A percentile compares a stretch with the other conserved stretches of the same genome.
These are phyloP conservation scores for Phoebastria nigripes DNA, from an alignment of 2,797 vertebrate genomes.

Conservation along the genomic window DNA sequence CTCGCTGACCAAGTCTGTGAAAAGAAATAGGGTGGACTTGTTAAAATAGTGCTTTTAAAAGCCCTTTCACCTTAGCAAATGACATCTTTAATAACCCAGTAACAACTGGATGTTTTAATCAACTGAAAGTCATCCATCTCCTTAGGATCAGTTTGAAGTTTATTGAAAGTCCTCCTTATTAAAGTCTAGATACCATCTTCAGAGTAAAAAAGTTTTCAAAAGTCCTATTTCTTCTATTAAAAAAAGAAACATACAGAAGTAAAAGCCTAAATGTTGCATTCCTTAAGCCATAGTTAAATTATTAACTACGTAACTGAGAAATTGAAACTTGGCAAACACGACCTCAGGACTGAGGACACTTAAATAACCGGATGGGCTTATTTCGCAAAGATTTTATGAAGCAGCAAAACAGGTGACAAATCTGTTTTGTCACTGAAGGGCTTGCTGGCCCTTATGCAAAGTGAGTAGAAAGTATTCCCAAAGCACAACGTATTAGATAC, in stretches of 20 bases:
- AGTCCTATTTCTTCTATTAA: background rate
- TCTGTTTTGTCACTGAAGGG: background rate
- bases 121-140: background rate
- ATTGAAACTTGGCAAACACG: background rate
- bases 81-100: background rate
- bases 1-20: background rate
- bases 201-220: background rate
- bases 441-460: background rate
- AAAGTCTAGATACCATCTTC: background rate
- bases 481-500: rapidly evolving
- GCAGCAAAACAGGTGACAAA: background rate
- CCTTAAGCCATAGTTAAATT: background rate
- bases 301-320: background rate
- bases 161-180: background rate
- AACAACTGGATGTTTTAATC: background rate
- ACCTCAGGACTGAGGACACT: background rate
- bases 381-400: background rate
- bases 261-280: background rate
- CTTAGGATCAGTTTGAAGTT: background rate
- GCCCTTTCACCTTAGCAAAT: background rate
- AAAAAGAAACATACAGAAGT: background rate
- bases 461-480: background rate
- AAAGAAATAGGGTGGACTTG: background rate
- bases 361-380: background rate
- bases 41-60: constrained; percentile 17